A percentile compares a stretch with the other conserved stretches of the same genome.
Conservation (phyloP, 2,888 invertebrate genomes). For the Myopa tessellatipennis region DNA sequence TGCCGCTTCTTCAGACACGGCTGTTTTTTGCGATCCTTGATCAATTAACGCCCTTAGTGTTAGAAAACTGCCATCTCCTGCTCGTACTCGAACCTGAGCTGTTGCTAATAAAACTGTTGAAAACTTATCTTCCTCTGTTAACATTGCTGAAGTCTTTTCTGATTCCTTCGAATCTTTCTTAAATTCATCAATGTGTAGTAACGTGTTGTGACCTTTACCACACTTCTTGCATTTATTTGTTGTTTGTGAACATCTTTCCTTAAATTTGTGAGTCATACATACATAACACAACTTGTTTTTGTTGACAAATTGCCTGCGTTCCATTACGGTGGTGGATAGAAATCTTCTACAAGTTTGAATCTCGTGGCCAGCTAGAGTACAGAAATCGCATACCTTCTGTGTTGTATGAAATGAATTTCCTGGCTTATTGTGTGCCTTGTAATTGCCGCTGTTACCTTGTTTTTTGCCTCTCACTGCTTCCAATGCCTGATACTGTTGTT, state of each 20-base stretch:
- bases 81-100: not conserved
- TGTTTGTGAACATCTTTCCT: not conserved
- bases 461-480: too few species aligned
- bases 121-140: not conserved
- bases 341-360: not conserved
- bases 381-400: not conserved
- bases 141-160: not conserved
- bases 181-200: not conserved
- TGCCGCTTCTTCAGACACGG: not conserved
- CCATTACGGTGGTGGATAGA: not conserved
- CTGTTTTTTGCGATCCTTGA: not conserved
- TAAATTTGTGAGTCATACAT: not conserved
- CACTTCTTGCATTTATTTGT: not conserved
- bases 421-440: not conserved
- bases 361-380: not conserved
- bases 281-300: not conserved
- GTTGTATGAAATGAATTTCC: not conserved
- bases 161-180: not conserved
- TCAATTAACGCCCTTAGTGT: slow-evolving; percentile 28
- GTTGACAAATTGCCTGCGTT: not conserved
- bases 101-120: not conserved
- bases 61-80: slow-evolving; percentile 5
- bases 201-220: not conserved
- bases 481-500: too few species aligned
- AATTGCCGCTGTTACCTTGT: too few species aligned